phyloP scores from a whole-genome alignment of 2,797 vertebrate species.

The Paramormyrops hopkinsi region DNA sequence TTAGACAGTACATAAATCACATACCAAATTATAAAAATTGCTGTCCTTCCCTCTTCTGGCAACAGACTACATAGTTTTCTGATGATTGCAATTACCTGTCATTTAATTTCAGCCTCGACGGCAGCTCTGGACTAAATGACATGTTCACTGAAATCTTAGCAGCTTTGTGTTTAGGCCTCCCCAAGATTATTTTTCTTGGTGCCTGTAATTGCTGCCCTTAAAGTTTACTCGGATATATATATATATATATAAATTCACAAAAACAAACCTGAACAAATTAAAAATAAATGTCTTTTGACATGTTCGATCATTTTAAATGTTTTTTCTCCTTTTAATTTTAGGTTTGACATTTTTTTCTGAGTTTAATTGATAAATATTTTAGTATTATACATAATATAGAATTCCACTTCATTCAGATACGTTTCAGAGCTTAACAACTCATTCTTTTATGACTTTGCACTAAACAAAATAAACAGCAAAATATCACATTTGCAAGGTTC shows the following conservation, averaged over 20 bases:
- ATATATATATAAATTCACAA: not conserved
- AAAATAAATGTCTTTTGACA: not conserved
- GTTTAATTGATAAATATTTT: not conserved
- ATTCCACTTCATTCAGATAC: not conserved
- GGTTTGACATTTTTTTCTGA: not conserved
- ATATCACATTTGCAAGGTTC: not conserved
- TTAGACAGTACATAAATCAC: conserved; percentile 60
- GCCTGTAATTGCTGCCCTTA: not conserved
- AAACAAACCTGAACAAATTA: not conserved
- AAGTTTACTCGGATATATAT: not conserved
- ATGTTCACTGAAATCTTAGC: conserved; percentile 63
- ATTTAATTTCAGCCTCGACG: conserved; percentile 48
- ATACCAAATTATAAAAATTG: conserved; percentile 27
- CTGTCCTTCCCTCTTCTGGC: conserved; percentile 53
- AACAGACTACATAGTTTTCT: conserved; percentile 52
- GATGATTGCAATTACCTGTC: conserved; percentile 60
- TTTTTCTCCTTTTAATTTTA: not conserved
- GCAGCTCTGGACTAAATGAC: conserved; percentile 64
- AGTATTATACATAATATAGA: not conserved
- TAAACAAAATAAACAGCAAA: not conserved
- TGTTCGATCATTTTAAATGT: not conserved
- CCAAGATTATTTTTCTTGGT: conserved; percentile 64
- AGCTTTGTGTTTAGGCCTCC: conserved; percentile 55
- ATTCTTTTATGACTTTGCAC: not conserved
- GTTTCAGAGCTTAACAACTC: not conserved